These are phyloP conservation scores for Nemoura dubitans DNA, from an alignment of 2,888 invertebrate genomes.

Conservation along the genomic window DNA sequence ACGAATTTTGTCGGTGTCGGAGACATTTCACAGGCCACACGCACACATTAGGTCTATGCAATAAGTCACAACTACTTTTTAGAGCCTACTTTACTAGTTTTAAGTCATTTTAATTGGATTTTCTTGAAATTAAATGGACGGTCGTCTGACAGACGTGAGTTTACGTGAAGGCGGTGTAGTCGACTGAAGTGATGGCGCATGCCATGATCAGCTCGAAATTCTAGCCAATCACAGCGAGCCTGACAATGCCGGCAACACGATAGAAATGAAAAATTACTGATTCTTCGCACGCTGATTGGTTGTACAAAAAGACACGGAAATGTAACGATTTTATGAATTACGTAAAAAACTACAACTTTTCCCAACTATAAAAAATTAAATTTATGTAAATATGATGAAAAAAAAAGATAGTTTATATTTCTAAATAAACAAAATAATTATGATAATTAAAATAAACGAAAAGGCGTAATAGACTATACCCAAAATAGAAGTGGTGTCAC, in stretches of 20 bases:
- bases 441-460: neutral
- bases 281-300: neutral
- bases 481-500: neutral
- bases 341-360: neutral
- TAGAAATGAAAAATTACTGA: neutral
- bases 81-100: neutral
- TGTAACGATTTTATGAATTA: neutral
- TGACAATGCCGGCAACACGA: neutral
- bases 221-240: neutral
- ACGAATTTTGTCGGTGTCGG: neutral
- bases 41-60: neutral
- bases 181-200: conserved; percentile 2
- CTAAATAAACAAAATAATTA: neutral
- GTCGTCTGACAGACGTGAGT: neutral
- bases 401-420: neutral
- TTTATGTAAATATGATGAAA: neutral
- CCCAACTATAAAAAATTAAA: neutral
- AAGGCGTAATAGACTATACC: neutral
- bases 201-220: neutral
- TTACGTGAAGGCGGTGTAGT: neutral
- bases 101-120: neutral
- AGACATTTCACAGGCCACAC: neutral
- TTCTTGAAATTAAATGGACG: conserved; percentile 7
- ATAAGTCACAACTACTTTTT: neutral
- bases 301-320: neutral